A percentile compares a stretch with the other conserved stretches of the same genome.
Evolutionary conservation across 2,888 invertebrate genomes (phyloP).

Genomic region (Clunio marinus): DNA sequence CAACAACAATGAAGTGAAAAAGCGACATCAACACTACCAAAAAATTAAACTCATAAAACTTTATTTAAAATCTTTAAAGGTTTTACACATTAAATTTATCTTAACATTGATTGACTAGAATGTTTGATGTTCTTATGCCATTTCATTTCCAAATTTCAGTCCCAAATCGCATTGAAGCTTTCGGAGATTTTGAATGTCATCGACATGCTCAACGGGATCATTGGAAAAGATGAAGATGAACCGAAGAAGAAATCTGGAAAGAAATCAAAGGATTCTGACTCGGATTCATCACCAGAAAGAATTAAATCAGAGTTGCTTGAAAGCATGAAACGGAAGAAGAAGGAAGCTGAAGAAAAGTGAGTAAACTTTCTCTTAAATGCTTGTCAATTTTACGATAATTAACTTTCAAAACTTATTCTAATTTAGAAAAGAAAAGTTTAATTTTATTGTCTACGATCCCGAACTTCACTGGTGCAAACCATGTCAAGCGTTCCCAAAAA

Average conservation of each 20-base stretch:
- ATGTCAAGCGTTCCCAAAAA: slow-evolving; percentile 81
- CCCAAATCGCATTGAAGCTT: slow-evolving; percentile 51
- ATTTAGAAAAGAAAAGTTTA: slow-evolving; percentile 53
- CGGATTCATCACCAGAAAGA: slow-evolving; percentile 48
- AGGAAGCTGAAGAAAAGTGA: slow-evolving; percentile 33
- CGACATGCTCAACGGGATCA: slow-evolving; percentile 80
- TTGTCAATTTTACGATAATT: slow-evolving; percentile 8
- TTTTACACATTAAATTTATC: slow-evolving; percentile 39
- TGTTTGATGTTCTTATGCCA: not conserved
- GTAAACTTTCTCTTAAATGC: not conserved
- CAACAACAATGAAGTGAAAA: not conserved
- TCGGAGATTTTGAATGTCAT: slow-evolving; percentile 80
- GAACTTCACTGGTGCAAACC: slow-evolving; percentile 87
- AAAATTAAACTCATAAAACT: slow-evolving; percentile 8
- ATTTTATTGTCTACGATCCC: slow-evolving; percentile 82
- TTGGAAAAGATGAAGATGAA: slow-evolving; percentile 60
- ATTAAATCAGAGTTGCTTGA: slow-evolving; percentile 50
- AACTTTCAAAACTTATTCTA: not conserved
- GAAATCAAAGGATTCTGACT: slow-evolving; percentile 25
- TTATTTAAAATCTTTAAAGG: slow-evolving; percentile 36
- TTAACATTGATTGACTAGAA: no score
- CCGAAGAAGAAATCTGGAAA: slow-evolving; percentile 40
- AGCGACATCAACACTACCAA: not conserved
- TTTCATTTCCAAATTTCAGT: slow-evolving; percentile 42
- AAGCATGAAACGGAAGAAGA: slow-evolving; percentile 45